These are phyloP conservation scores for Amiota minor DNA, from an alignment of 2,888 invertebrate genomes.

Conservation along the genomic window DNA sequence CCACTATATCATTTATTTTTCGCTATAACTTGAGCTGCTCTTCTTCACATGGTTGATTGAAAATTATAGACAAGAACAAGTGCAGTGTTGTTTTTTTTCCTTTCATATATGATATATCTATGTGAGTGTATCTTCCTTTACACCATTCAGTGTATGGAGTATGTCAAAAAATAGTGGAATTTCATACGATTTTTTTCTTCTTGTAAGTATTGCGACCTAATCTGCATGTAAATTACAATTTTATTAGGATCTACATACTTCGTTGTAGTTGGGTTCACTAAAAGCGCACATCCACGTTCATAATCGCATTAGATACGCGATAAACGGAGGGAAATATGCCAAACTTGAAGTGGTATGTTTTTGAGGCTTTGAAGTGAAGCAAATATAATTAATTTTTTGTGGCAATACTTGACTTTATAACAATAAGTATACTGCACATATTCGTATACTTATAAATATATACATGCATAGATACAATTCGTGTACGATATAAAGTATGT, in stretches of 20 bases:
- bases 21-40: no score
- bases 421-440: neutral
- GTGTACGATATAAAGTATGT: neutral
- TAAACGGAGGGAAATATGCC: neutral
- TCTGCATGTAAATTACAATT: slow-evolving; percentile 52
- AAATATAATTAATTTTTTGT: neutral
- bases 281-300: slow-evolving; percentile 25
- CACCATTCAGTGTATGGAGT: no score
- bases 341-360: neutral
- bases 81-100: neutral
- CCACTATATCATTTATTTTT: neutral
- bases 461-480: neutral
- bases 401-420: no score
- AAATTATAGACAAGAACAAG: neutral
- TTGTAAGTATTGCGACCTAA: slow-evolving; percentile 31
- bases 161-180: no score
- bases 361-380: neutral
- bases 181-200: neutral
- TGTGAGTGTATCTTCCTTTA: neutral
- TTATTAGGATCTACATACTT: slow-evolving; percentile 46
- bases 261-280: neutral
- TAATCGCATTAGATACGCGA: slow-evolving; percentile 5
- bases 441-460: neutral
- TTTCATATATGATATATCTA: neutral
- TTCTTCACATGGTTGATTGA: neutral